Evolutionary conservation across 2,888 invertebrate species (phyloP).

Genomic region (Xylocampa areola): DNA sequence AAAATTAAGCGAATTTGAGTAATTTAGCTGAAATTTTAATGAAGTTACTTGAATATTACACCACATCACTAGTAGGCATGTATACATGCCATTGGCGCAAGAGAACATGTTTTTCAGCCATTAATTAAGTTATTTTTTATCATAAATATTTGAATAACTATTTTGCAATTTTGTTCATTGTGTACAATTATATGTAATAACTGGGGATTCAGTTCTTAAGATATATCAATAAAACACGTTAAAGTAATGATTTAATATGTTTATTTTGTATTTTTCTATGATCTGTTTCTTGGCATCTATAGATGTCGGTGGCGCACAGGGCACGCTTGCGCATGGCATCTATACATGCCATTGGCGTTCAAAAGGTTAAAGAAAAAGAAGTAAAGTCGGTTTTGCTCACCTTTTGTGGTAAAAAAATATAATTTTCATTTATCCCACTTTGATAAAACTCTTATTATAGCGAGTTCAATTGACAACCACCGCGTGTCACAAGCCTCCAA

Average conservation of each 20-base stretch:
- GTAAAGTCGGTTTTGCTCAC: too few relatives aligned
- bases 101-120: constrained; percentile 23
- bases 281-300: constrained; percentile 26
- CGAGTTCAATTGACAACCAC: too few relatives aligned
- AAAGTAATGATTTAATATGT: constrained; percentile 21
- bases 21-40: constrained; percentile 15
- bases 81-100: constrained; percentile 21
- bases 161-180: constrained; percentile 21
- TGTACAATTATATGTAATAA: constrained; percentile 27
- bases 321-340: constrained; percentile 6
- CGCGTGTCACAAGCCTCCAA: too few relatives aligned
- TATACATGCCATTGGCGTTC: constrained; percentile 12
- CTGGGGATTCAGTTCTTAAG: constrained; percentile 20
- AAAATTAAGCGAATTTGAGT: constrained; percentile 23
- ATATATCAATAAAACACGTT: constrained; percentile 13
- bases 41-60: constrained; percentile 19
- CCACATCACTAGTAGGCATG: constrained; percentile 22
- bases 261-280: constrained; percentile 22
- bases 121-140: constrained; percentile 18
- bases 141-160: constrained; percentile 25
- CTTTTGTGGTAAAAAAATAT: too few relatives aligned
- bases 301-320: constrained; percentile 25
- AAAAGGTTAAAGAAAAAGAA: constrained; percentile 11
- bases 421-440: too few relatives aligned
- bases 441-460: too few relatives aligned